Evolutionary conservation across 2,888 invertebrate genomes (phyloP), one percentile per base, ranked within the genome.

Genomic region (Rhodophaea formosa): DNA sequence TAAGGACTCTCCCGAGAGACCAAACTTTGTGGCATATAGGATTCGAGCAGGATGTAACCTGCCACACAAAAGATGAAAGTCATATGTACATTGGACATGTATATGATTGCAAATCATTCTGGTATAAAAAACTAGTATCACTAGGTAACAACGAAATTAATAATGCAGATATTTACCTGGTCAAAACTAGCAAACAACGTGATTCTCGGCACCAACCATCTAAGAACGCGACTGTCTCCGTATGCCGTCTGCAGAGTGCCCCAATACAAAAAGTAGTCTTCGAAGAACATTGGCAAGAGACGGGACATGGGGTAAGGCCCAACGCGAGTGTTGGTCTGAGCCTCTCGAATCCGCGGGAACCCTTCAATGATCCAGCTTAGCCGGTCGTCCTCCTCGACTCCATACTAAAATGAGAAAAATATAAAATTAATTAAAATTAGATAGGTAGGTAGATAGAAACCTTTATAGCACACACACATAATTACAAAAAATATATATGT

Each of bases 191-290:
- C 92, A 64, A 87, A 92, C 30, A 94, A 78, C 0, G 93, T 92
- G 56, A 80, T 78, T 59, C 95, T 84, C 0, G 93, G 91, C n/a
- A 95, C 82, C 7, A 95, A 63, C 95, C 95, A 95, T 17, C 93
- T 78, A 29, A 94, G 84, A 0, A 82, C 80, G 63, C 89, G 75
- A 0, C 60, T 89, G 0, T 84, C 72, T 14, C 92, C 91, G 5
- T 74, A 75, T 0, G 77, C 77, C 0, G 92, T 92, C 0, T 74
- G 77, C 47, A 94, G 74, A 12, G 84, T 86, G 1, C 95, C 95
- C 92, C 93, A 93, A 68, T 95, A 95, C 1, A 93, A 63, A 63
- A 94, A 94, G 72, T 94, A 95, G 74, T 95, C 94, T 63, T 90
- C 84, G 8, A 70, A 74, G 70, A 95, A 95, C 74, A 92, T 86